Evolutionary conservation across 1,140 invertebrate genomes (phyloP), one percentile per base, ranked within the genome.

Genomic region (Hypothenemus hampei): DNA sequence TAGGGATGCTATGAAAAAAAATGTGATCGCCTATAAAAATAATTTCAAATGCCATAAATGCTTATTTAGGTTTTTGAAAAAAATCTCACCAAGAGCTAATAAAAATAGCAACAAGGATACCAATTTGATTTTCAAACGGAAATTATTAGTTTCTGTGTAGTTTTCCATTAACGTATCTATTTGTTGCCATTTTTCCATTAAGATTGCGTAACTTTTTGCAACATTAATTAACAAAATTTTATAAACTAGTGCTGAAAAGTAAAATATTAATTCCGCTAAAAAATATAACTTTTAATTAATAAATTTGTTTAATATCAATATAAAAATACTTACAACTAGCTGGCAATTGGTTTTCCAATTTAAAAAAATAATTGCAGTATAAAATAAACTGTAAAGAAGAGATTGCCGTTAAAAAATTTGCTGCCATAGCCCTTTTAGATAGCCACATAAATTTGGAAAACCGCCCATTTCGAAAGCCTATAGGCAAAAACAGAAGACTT

Each of bases 101-200:
- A 20, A 7, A 6, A 37, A 39, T 8, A 49, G 10, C 5, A 26
- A 49, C 13, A 16, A 23, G 4, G 13, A 37, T 10, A 45, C 41
- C 2, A 49, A 4, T 39, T 49, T 47, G n/a, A 56, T 48, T 36
- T 57, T 45, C n/a, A 37, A 20, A 13, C 18, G 18, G 21, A 29
- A 39, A 20, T 50, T 50, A 13, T 43, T 16, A 8, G 16, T 15
- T 18, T 36, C 20, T 4, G 22, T 19, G 44, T 50, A 49, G 29
- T 26, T 16, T 22, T 33, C 26, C 46, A 57, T 49, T 20, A 18
- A 8, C 13, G 13, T 16, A 22, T 57, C 46, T 5, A 57, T 19
- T 43, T 57, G 31, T 3, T 11, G 4, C 54, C 54, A 57, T 35
- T 31, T 43, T 22, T 36, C 15, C 54, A 57, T 57, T 20, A 57